Base-by-base conservation (phyloP, 2,797 vertebrate species). In the Sebastiscus tertius region DNA sequence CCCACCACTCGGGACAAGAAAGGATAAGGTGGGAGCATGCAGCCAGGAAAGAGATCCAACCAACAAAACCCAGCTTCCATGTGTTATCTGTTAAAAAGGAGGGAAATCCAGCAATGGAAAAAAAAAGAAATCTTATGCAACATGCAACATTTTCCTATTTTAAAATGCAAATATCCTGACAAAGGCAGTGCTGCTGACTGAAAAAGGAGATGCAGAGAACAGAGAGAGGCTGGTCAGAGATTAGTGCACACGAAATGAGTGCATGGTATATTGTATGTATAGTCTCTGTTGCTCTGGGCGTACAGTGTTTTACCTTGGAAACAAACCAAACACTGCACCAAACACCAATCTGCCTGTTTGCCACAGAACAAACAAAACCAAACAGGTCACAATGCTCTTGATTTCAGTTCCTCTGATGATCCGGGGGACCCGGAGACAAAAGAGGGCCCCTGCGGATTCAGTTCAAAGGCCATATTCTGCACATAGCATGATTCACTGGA, bases 361-460 rank as follows among this genome's bases (percentile, higher is more conserved):
- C 64, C n/a, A 27, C 20, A 75, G 61, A 72, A 72, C 71, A 78
- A 87, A 89, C 77, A 77, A 77, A 84, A 81, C 70, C 61, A 12
- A 80, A 33, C 2, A 4, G 42, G 64, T 80, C 84, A 80, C 77
- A 79, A 65, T 60, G 77, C 67, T 80, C 71, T 86, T 79, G 80
- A 83, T 91, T 85, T 88, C 72, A 66, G 86, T 54, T 67, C 74
- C 71, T 83, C 67, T 73, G 79, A 86, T 79, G 83, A 80, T 77
- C 75, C 27, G 60, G 10, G 55, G 66, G 64, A 74, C 64, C 60
- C 27, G 10, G 27, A 73, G 58, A 83, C 66, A 82, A 83, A 86
- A 80, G 71, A 81, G 52, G 60, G 68, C 46, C 74, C 72, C 79
- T 64, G 69, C 46, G 16, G 83, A 83, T 80, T 77, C 52, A 61